These are phyloP conservation scores for Aythya baeri DNA, from an alignment of 2,113 vertebrate genomes.

Conservation along the genomic window DNA sequence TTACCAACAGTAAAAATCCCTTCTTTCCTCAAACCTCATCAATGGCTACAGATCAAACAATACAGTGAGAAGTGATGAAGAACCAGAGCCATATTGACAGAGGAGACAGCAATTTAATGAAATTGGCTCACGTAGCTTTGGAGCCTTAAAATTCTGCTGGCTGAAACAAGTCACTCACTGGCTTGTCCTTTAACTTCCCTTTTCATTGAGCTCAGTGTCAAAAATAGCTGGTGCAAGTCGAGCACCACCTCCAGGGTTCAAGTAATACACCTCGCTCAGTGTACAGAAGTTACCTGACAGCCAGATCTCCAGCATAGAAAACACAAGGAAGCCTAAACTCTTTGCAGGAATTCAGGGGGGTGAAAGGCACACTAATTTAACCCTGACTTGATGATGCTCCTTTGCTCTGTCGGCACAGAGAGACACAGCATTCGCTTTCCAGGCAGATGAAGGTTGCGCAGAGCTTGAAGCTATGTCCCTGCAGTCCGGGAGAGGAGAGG, in stretches of 20 bases:
- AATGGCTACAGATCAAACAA: neutral
- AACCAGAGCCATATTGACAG: neutral
- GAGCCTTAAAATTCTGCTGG: neutral
- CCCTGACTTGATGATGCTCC: neutral
- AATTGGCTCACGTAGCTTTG: neutral
- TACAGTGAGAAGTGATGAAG: neutral
- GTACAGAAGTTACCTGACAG: neutral
- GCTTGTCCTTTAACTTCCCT: neutral
- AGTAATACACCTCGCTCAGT: fast-evolving
- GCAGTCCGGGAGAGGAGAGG: fast-evolving
- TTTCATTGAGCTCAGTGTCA: neutral
- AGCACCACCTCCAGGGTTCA: neutral
- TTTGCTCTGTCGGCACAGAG: fast-evolving
- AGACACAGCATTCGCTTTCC: neutral
- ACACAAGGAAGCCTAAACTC: neutral
- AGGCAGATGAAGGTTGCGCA: neutral
- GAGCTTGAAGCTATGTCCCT: neutral
- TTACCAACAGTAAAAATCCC: neutral
- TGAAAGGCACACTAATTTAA: fast-evolving
- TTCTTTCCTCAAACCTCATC: neutral
- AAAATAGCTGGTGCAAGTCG: neutral
- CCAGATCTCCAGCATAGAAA: neutral
- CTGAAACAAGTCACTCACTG: neutral
- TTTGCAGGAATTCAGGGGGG: neutral
- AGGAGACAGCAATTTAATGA: neutral